phyloP scores from a whole-genome alignment of 2,888 invertebrate genomes.

The Lacanobia wlatinum region DNA sequence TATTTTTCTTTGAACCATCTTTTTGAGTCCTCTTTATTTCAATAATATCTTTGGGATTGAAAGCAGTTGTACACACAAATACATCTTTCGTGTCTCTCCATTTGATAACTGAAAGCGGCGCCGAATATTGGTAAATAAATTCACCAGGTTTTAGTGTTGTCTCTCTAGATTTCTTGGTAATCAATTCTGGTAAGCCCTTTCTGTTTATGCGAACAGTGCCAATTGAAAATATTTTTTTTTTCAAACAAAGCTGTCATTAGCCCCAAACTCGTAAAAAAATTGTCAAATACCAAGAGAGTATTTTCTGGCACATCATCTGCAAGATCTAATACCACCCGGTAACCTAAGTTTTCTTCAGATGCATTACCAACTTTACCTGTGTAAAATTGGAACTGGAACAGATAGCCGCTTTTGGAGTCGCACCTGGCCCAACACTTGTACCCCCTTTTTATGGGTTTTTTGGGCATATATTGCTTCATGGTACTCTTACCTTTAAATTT shows the following conservation, averaged over 20 bases:
- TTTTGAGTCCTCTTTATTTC: slow-evolving; percentile 59
- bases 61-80: neutral
- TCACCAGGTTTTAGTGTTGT: slow-evolving; percentile 28
- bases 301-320: slow-evolving; percentile 34
- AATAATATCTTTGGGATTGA: slow-evolving; percentile 33
- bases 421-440: slow-evolving; percentile 8
- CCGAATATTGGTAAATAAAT: slow-evolving; percentile 20
- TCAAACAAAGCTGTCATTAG: slow-evolving; percentile 20
- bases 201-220: slow-evolving; percentile 25
- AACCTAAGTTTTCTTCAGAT: neutral
- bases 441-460: slow-evolving; percentile 24
- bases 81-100: neutral
- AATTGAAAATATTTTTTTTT: slow-evolving; percentile 19
- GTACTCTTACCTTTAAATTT: slow-evolving; percentile 18
- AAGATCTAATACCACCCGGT: slow-evolving; percentile 5
- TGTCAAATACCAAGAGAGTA: slow-evolving; percentile 25
- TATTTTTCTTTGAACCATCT: slow-evolving; percentile 15
- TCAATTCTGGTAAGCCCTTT: slow-evolving; percentile 27
- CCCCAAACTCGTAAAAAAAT: slow-evolving; percentile 41
- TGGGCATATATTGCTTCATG: slow-evolving; percentile 33
- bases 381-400: slow-evolving; percentile 24
- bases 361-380: slow-evolving; percentile 17
- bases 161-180: slow-evolving; percentile 18
- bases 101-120: neutral
- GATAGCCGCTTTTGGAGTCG: slow-evolving; percentile 19